Percentiles rank a stretch among this genome's conserved stretches.
Conservation (phyloP, 2,797 vertebrate genomes). For the Melanitta fusca region DNA sequence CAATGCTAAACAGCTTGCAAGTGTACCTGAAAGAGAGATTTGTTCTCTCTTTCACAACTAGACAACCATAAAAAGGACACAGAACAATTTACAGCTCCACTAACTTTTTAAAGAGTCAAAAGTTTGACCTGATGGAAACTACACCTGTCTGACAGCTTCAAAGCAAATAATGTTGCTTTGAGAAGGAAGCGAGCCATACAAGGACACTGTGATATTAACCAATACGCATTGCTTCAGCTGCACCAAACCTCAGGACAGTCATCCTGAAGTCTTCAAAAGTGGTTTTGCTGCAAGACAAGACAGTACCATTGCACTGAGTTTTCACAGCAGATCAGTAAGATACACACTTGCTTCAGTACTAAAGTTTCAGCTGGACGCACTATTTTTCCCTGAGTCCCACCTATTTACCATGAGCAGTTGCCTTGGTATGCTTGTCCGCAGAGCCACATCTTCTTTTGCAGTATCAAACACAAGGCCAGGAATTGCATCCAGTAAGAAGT, state of each 20-base stretch:
- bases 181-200: background rate
- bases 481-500: slow-evolving; percentile 87
- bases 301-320: background rate
- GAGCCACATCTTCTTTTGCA: slow-evolving; percentile 78
- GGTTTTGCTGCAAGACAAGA: background rate
- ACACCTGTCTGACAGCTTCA: background rate
- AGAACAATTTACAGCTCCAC: background rate
- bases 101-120: background rate
- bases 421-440: slow-evolving; percentile 85
- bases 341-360: background rate
- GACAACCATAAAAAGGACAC: background rate
- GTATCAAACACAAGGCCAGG: slow-evolving; percentile 85
- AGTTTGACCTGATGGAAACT: background rate
- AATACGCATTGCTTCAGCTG: background rate
- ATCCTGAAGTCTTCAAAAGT: background rate
- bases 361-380: background rate
- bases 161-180: background rate
- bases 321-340: background rate
- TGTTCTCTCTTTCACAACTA: background rate
- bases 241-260: background rate
- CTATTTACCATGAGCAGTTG: slow-evolving; percentile 85
- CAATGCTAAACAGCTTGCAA: background rate
- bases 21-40: background rate
- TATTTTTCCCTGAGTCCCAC: background rate
- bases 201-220: rapidly evolving